These are phyloP conservation scores for Cyprinella venusta DNA, from an alignment of 2,797 vertebrate genomes.

Conservation along the genomic window DNA sequence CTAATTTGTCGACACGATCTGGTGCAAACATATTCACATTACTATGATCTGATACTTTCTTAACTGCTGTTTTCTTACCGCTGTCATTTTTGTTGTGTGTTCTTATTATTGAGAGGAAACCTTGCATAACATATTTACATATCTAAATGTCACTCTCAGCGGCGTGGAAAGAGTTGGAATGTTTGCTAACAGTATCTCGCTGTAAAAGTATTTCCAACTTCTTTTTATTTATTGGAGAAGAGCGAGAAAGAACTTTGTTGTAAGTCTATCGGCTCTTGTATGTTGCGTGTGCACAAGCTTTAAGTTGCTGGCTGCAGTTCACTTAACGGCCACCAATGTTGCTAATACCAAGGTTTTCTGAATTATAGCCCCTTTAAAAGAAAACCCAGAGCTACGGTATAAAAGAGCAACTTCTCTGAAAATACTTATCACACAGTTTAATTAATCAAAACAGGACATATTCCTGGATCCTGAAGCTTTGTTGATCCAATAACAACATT, in stretches of 20 bases:
- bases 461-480: constrained; percentile 25
- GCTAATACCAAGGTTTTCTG: neutral
- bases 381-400: neutral
- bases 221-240: neutral
- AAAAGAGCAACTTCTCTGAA: constrained; percentile 9
- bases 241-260: neutral
- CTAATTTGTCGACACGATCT: too few relatives aligned
- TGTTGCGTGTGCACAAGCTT: neutral
- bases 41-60: neutral
- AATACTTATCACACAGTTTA: constrained; percentile 9
- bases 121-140: neutral
- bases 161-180: neutral
- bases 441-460: constrained; percentile 36
- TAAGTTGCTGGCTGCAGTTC: neutral
- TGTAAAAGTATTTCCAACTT: neutral
- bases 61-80: neutral
- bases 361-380: neutral
- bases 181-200: neutral
- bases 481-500: constrained; percentile 15
- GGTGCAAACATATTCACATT: too few relatives aligned
- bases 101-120: neutral
- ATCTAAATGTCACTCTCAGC: neutral
- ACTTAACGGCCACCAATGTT: neutral
- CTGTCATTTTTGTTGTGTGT: neutral
- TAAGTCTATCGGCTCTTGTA: neutral